Base-by-base conservation (phyloP, 2,113 vertebrate species). In the Vanacampus margaritifer region DNA sequence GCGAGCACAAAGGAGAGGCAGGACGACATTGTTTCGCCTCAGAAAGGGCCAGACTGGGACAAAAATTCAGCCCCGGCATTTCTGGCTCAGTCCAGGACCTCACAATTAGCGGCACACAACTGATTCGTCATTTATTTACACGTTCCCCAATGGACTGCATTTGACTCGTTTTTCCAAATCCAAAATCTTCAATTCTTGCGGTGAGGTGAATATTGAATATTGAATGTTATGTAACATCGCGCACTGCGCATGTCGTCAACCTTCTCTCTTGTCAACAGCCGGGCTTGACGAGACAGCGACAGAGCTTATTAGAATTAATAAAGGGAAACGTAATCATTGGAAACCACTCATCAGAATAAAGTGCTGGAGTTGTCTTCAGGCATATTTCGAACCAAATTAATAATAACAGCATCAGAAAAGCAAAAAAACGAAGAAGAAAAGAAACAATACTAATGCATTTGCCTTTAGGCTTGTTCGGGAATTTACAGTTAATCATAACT, bases 1-100 rank as follows among this genome's bases (percentile, higher is more conserved):
- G 65, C 57, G 62, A 43, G 76, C 50, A 26, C 19, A 61, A 68
- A 75, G 67, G 71, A 69, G 58, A 61, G 76, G 72, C 76, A 76
- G 66, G 71, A 77, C 78, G 74, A 68, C 75, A 39, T 39, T 39
- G 36, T 50, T 50, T 23, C 0, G 48, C 48, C 48, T 50, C 48
- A 11, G 48, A n/a, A 7, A 10, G 2, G 21, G 48, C 48, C 9
- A 21, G 48, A 23, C 48, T n/a, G 48, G 48, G 2, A 50, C 8
- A 50, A n/a, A 50, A 50, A 50, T 50, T 50, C 2, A 21, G 48
- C 48, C 21, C 48, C 3, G 21, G 19, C 21, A 50, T 21, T 50
- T 50, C n/a, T 50, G 48, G 8, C 17, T 50, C 48, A 6, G 19
- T 10, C 21, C 48, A 8, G 9, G 19, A 8, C 21, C 48, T 50